Evolutionary conservation across 1,140 invertebrate genomes (phyloP).

Genomic region (Trichonephila clavipes): DNA sequence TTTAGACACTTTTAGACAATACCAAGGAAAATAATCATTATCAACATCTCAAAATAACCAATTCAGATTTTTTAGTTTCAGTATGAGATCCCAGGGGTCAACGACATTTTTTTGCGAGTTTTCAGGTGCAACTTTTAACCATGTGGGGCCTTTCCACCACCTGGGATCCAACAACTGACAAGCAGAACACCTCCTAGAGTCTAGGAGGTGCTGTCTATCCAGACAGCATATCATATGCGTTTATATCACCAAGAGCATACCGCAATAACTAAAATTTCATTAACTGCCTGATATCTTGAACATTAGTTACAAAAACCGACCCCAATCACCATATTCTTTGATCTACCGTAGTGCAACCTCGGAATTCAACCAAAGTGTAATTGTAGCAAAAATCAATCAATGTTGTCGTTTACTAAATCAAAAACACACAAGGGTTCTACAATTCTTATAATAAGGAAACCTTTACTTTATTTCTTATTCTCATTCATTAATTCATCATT

Average conservation of each 20-base stretch:
- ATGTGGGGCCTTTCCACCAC: conserved; percentile 37
- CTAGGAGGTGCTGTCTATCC: too few species aligned
- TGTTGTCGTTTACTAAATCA: too few species aligned
- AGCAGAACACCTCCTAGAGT: conserved; percentile 32
- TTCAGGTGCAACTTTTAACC: neutral
- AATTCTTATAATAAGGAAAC: too few species aligned
- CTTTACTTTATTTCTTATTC: too few species aligned
- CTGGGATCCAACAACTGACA: neutral
- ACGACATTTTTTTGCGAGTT: conserved; percentile 37
- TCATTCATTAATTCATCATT: too few species aligned
- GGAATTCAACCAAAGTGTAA: conserved; percentile 49
- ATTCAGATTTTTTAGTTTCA: neutral
- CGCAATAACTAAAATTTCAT: neutral
- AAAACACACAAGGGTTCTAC: too few species aligned
- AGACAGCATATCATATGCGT: conserved; percentile 28
- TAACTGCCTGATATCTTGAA: conserved; percentile 16
- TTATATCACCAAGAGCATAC: conserved; percentile 11
- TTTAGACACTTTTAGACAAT: neutral
- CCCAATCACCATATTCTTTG: neutral
- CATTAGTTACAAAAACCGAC: conserved; percentile 8
- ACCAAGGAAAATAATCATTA: neutral
- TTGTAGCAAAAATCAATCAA: too few species aligned
- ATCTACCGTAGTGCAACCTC: conserved; percentile 59
- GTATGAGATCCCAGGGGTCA: neutral
- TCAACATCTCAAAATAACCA: neutral